Percentiles rank a stretch among this genome's conserved stretches.
These are phyloP conservation scores for Conops quadrifasciatus DNA, from an alignment of 2,888 invertebrate species.

Conservation along the genomic window DNA sequence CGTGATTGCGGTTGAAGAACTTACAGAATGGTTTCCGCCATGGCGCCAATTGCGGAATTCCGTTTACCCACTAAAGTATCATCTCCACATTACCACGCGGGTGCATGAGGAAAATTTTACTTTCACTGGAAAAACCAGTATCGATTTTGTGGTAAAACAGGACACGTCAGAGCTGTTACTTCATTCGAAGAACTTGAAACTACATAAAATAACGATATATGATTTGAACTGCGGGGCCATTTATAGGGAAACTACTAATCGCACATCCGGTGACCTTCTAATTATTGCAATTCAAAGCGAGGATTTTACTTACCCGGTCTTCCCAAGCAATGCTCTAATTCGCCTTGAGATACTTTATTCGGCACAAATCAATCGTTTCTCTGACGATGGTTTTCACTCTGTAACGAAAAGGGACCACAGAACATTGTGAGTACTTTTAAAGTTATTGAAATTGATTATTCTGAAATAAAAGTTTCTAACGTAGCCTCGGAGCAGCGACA, in stretches of 20 bases:
- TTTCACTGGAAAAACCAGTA: conserved; percentile 58
- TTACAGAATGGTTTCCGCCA: no score
- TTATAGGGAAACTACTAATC: conserved; percentile 24
- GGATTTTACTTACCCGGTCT: no score
- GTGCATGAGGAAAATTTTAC: conserved; percentile 52
- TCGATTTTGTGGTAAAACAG: conserved; percentile 52
- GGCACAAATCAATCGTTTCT: no score
- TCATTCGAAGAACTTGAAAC: conserved; percentile 54
- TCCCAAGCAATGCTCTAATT: conserved; percentile 48
- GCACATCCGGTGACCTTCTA: neutral
- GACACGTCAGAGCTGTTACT: conserved; percentile 59
- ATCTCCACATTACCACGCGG: conserved; percentile 57
- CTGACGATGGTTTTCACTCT: no score
- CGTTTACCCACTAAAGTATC: conserved; percentile 68
- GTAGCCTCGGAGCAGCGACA: conserved; percentile 69
- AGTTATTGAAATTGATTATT: neutral
- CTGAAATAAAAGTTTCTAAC: neutral
- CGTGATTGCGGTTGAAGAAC: no score
- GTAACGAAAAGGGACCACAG: conserved; percentile 65
- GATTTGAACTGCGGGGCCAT: conserved; percentile 44
- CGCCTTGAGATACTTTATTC: no score
- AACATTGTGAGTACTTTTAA: conserved; percentile 58
- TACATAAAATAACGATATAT: conserved; percentile 50
- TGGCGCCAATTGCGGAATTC: conserved; percentile 70
- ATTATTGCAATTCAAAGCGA: neutral